phyloP scores from a whole-genome alignment of 2,888 invertebrate genomes.

The Lasioglossum villosulum region DNA sequence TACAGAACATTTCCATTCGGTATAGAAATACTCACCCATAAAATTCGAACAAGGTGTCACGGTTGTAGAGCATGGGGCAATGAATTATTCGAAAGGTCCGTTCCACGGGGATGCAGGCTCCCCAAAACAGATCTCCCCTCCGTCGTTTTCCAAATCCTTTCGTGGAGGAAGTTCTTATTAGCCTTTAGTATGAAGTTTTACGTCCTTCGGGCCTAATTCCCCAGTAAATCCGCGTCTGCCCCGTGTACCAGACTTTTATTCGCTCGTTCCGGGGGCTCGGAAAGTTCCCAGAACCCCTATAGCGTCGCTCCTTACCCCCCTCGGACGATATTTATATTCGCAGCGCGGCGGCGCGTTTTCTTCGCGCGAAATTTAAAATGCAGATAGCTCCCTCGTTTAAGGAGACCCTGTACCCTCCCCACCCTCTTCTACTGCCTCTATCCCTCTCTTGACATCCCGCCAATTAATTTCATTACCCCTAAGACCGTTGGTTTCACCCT shows the following conservation, averaged over 20 bases:
- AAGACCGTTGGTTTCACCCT: constrained; percentile 32
- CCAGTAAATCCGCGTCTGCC: constrained; percentile 25
- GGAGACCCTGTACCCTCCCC: constrained; percentile 32
- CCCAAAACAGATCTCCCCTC: not conserved
- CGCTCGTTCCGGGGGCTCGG: constrained; percentile 12
- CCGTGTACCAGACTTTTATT: constrained; percentile 26
- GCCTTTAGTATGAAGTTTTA: constrained; percentile 17
- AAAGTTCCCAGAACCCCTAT: not conserved
- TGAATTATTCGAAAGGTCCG: constrained; percentile 1
- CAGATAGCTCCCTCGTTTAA: constrained; percentile 68
- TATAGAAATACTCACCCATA: not conserved
- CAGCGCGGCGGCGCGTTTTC: constrained; percentile 37
- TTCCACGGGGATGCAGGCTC: not conserved
- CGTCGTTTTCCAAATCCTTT: constrained; percentile 9
- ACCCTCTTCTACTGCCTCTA: constrained; percentile 34
- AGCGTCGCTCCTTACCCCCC: not conserved
- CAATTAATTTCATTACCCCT: constrained; percentile 78
- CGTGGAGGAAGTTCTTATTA: not conserved
- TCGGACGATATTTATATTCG: constrained; percentile 50
- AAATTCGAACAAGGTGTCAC: constrained; percentile 3
- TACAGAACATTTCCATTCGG: not conserved
- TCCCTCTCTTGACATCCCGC: constrained; percentile 66
- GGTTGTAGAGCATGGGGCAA: not conserved
- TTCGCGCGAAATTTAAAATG: constrained; percentile 69
- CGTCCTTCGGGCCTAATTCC: constrained; percentile 18